phyloP scores from a whole-genome alignment of 2,113 vertebrate species.

The Engraulis encrasicolus region DNA sequence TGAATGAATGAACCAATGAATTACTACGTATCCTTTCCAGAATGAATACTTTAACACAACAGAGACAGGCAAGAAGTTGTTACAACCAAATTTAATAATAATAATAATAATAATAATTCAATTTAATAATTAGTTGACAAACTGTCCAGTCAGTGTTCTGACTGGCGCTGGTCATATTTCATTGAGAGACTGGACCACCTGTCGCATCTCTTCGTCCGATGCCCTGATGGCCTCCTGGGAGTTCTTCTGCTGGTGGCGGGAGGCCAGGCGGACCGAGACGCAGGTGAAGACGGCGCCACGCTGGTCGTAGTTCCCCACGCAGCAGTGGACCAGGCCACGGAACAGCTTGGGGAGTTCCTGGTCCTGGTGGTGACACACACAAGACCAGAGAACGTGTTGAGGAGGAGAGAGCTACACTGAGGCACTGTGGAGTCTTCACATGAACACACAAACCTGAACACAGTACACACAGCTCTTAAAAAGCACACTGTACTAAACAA shows the following conservation, averaged over 20 bases:
- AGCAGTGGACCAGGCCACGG: constrained; percentile 88
- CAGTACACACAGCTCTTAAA: background rate
- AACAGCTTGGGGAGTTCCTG: constrained; percentile 89
- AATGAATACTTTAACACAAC: background rate
- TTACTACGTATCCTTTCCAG: too few species aligned
- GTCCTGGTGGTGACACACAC: constrained; percentile 87
- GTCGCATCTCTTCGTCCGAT: constrained; percentile 83
- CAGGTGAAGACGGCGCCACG: constrained; percentile 84
- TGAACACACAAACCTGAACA: too few species aligned
- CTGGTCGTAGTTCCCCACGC: constrained; percentile 88
- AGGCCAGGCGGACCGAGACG: constrained; percentile 85
- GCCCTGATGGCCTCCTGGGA: constrained; percentile 82
- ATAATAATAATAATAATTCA: too few species aligned
- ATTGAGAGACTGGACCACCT: constrained; percentile 72
- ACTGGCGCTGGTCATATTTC: constrained; percentile 74
- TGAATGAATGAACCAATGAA: too few species aligned
- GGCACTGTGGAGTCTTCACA: background rate
- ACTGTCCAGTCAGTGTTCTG: background rate
- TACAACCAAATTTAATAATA: too few species aligned
- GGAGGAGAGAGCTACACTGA: background rate
- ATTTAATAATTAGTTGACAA: too few species aligned
- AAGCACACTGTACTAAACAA: too few species aligned
- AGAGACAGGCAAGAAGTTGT: too few species aligned
- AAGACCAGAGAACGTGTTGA: background rate
- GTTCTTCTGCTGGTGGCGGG: constrained; percentile 82